Base-by-base conservation (phyloP, 2,888 invertebrate genomes). In the Drosophila macrospina region DNA sequence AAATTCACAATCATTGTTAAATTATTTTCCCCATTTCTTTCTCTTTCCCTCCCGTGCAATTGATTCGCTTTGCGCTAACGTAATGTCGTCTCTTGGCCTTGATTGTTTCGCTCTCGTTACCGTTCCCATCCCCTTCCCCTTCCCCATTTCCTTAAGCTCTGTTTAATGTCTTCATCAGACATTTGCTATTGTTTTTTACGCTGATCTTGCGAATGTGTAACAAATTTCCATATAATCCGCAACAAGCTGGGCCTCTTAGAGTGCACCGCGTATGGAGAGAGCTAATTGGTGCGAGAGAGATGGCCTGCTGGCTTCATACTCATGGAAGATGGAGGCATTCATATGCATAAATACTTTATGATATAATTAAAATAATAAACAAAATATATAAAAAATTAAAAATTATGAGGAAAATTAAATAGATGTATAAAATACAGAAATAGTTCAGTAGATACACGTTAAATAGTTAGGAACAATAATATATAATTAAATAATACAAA, bases 41-140 rank as follows among this genome's bases (percentile, higher is more conserved):
- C 44, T 16, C 11, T 30, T 45, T 50, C 5, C 1, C 52, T 44
- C 36, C 34, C 30, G 26, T 60, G 45, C 75, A 85, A 88, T 85
- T 79, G 67, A 85, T 85, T 85, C 84, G 84, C 54, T 87, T 57
- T 87, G 84, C 72, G 39, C 72, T 51, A 50, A 71, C 73, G 69
- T 85, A 73, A 81, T 73, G 70, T 41, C 59, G 62, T 67, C 52
- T 70, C 56, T 71, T 55, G 89, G 67, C 84, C 84, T 85, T 85
- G 84, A 85, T 85, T 80, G 80, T 80, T 50, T 63, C 66, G 41
- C 55, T 41, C 11, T 34, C 50, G 30, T 28, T 61, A 11, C 10
- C 44, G 3, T 20, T 3, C 20, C 20, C 20, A 2, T 20, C 20
- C 20, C 20, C 50, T 30, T 20, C 20, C 20, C 20, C 20, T 20